Evolutionary conservation across 2,888 invertebrate genomes (phyloP), one percentile per base, ranked within the genome.

Genomic region (Folsomia manolachei): DNA sequence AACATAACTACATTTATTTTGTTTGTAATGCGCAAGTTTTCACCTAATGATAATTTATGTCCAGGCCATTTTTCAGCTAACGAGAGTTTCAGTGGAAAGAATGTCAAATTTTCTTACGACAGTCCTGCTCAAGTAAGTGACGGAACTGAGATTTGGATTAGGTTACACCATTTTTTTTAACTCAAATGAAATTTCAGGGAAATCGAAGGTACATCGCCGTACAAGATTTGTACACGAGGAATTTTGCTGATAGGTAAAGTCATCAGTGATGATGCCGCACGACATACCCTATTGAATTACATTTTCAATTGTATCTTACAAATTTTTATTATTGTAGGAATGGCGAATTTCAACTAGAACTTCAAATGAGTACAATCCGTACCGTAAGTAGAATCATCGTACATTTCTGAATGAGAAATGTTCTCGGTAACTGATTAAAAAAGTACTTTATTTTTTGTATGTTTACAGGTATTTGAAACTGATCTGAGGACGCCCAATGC

Each of bases 41-140:
- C 4, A 39, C 39, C 39, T 39, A 39, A 39, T 39, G 39, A 39
- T 39, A 39, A 39, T 14, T 87, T 92, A 74, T 92, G 92, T 82
- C 88, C 91, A 63, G 91, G 92, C 81, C 92, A 93, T 84, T 93
- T 92, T 84, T 91, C 91, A 74, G 89, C 89, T 81, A 93, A 92
- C 84, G 92, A 92, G 83, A 88, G 89, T 24, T 92, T 91, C 85
- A 89, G 90, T 69, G 91, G 92, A 72, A 91, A 91, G 82, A 89
- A 90, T 82, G 90, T 90, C 78, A 84, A 84, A 73, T 86, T 86
- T 80, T 83, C 83, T 1, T 70, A 70, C 63, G 75, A 75, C 70
- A 75, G 73, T 79, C 60, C 83, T 83, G 27, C 79, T 79, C 67
- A 81, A 71, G 73, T 71, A 69, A 19, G 4, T 39, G 39, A 39